Conservation (phyloP, 2,113 vertebrate species). For the Colossoma macropomum region DNA sequence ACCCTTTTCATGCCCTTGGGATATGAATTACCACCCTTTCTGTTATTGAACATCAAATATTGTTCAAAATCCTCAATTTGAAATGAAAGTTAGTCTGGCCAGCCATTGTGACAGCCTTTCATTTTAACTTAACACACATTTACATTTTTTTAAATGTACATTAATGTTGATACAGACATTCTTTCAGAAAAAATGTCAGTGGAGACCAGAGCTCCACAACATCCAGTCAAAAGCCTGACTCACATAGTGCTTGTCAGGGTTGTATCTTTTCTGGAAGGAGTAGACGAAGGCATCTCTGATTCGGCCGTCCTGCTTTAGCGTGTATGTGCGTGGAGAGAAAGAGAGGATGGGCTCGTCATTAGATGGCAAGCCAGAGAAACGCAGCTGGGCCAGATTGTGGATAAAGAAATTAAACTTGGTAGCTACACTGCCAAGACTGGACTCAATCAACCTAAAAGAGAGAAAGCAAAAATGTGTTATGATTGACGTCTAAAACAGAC, state of each 20-base stretch:
- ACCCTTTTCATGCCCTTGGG: no score
- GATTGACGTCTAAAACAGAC: background rate
- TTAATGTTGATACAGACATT: background rate
- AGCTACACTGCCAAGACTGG: slow-evolving; percentile 95
- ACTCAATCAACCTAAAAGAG: slow-evolving; percentile 89
- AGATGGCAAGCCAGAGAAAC: slow-evolving; percentile 93
- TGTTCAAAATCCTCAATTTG: no score
- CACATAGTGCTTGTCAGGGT: slow-evolving; percentile 98
- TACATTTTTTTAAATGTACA: background rate
- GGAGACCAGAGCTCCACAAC: background rate
- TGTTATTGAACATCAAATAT: no score
- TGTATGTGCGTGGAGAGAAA: slow-evolving; percentile 93
- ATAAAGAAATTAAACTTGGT: slow-evolving; percentile 99
- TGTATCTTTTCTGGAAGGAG: slow-evolving; percentile 98
- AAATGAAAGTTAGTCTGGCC: no score
- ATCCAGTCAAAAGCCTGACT: slow-evolving; percentile 62
- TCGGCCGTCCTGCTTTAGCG: slow-evolving; percentile 91
- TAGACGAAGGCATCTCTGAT: slow-evolving; percentile 91
- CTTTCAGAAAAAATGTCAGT: background rate
- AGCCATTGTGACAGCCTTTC: no score
- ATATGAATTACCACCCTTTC: no score
- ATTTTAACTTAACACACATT: no score
- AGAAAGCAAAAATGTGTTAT: slow-evolving; percentile 23
- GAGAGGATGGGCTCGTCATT: slow-evolving; percentile 95
- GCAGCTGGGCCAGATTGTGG: slow-evolving; percentile 95